Percentiles rank a stretch among this genome's conserved stretches.
phyloP scores from a whole-genome alignment of 1,140 invertebrate genomes.

The Xylocopa sonorina region DNA sequence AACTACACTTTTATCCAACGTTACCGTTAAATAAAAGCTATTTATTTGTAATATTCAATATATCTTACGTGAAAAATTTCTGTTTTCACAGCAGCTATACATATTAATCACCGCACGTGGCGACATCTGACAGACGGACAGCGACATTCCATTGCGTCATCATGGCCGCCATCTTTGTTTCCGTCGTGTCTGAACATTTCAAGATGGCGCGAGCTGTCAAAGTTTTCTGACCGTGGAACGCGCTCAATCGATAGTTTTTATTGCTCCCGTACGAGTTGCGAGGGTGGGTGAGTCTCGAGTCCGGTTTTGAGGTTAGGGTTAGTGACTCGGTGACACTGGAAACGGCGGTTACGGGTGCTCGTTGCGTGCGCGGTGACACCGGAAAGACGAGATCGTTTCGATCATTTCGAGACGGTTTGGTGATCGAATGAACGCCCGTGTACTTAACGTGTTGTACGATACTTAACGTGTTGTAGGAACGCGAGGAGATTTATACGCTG shows the following conservation, averaged over 20 bases:
- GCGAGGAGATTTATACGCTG: background rate
- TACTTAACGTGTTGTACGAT: background rate
- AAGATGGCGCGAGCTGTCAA: slow-evolving; percentile 64
- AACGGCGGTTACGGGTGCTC: slow-evolving; percentile 28
- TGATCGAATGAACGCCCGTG: background rate
- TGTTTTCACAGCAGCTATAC: too few species aligned
- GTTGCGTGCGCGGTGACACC: slow-evolving; percentile 28
- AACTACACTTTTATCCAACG: background rate
- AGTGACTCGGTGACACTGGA: slow-evolving; percentile 68
- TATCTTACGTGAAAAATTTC: background rate
- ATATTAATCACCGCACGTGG: background rate
- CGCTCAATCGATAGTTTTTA: slow-evolving; percentile 73
- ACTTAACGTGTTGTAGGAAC: background rate
- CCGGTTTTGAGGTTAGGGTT: slow-evolving; percentile 72
- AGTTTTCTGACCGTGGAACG: slow-evolving; percentile 58
- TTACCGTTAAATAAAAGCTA: slow-evolving; percentile 23
- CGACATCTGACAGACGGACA: background rate
- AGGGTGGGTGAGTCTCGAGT: slow-evolving; percentile 35
- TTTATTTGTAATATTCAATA: slow-evolving; percentile 14
- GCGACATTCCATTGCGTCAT: background rate
- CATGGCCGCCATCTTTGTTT: slow-evolving; percentile 32
- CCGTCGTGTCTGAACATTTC: slow-evolving; percentile 13
- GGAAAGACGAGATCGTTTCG: slow-evolving; percentile 14
- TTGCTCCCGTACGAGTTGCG: slow-evolving; percentile 46
- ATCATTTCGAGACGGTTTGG: background rate